These are phyloP conservation scores for Entosphenus tridentatus DNA, from an alignment of 2,113 vertebrate species.

Conservation along the genomic window DNA sequence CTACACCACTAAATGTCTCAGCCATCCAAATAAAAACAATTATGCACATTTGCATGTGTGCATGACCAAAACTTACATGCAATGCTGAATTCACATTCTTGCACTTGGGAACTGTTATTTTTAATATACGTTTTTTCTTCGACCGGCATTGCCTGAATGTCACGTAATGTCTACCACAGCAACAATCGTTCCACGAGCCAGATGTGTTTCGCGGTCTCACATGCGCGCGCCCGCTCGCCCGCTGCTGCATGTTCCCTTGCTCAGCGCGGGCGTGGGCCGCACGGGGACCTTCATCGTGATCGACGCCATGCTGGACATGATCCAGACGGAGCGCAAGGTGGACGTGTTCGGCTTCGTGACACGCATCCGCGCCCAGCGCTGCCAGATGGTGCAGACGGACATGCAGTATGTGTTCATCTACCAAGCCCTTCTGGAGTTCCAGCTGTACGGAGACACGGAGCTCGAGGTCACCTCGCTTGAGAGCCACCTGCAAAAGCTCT, in stretches of 20 bases:
- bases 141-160: too few species aligned
- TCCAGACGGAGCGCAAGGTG: conserved; percentile 70
- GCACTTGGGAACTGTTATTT: too few species aligned
- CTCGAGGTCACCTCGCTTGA: conserved; percentile 91
- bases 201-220: too few species aligned
- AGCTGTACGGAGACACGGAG: conserved; percentile 89
- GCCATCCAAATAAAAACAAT: too few species aligned
- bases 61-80: too few species aligned
- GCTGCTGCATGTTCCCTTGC: neutral
- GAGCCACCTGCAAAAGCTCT: conserved; percentile 77
- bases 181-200: too few species aligned
- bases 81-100: too few species aligned
- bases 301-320: conserved; percentile 98
- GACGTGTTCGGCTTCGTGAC: conserved; percentile 89
- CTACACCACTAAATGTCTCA: too few species aligned
- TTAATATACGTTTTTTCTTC: too few species aligned
- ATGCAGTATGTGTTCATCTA: conserved; percentile 99
- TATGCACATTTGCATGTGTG: too few species aligned
- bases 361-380: conserved; percentile 79
- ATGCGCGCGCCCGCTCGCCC: neutral
- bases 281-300: conserved; percentile 94
- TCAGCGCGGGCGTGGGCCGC: conserved; percentile 71
- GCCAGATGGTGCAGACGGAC: conserved; percentile 97
- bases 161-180: too few species aligned
- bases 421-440: conserved; percentile 88